Percentiles rank a stretch among this genome's conserved stretches.
Evolutionary conservation across 2,113 vertebrate species (phyloP).

Genomic region (Embiotoca jacksoni): DNA sequence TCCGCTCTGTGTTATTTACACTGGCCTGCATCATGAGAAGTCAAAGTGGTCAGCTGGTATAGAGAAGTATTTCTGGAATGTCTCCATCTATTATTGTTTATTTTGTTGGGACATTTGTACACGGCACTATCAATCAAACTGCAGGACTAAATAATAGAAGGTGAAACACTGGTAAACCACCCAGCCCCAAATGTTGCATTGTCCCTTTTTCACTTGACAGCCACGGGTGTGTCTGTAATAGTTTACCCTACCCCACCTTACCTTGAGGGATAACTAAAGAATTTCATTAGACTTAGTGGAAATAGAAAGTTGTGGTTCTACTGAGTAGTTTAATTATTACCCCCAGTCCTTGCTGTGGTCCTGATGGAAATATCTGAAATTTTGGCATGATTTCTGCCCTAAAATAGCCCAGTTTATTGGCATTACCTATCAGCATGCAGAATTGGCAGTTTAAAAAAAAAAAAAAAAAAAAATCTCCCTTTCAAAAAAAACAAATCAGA

Average conservation of each 20-base stretch:
- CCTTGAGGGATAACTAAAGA: conserved; percentile 12
- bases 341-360: neutral
- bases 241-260: neutral
- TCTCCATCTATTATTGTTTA: too few relatives aligned
- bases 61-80: too few relatives aligned
- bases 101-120: too few relatives aligned
- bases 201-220: neutral
- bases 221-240: neutral
- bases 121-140: too few relatives aligned
- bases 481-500: neutral
- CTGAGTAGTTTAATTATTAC: neutral
- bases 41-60: neutral
- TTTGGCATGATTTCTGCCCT: neutral
- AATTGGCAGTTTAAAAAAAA: neutral
- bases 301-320: neutral
- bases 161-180: neutral
- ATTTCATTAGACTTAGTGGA: conserved; percentile 21
- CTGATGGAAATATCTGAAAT: conserved; percentile 13
- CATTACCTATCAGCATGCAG: neutral
- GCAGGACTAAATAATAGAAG: too few relatives aligned
- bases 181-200: neutral
- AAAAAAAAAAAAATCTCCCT: neutral
- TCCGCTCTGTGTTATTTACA: neutral
- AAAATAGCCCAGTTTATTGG: neutral
- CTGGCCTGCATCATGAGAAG: neutral